Evolutionary conservation across 2,113 vertebrate species (phyloP), one percentile per base, ranked within the genome.

Genomic region (Megaptera novaeangliae): DNA sequence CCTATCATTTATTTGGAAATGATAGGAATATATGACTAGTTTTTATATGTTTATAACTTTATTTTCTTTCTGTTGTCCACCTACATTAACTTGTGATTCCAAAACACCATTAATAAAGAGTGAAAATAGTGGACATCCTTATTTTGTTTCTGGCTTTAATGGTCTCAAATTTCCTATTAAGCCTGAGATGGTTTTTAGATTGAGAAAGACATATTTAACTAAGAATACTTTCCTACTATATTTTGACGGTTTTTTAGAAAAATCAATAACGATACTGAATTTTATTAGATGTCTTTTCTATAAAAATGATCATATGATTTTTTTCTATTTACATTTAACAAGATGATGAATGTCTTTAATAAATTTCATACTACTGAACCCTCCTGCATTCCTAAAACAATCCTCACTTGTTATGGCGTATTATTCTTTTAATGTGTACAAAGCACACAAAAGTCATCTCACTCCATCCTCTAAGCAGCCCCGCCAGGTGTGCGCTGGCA

Each of bases 301-400:
- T 69, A 77, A 94, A 88, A 97, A 55, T 72, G 25, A 68, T 72
- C 9, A 25, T 27, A 72, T 23, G 2, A 57, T 12, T n/a, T n/a
- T n/a, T 78, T 93, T 57, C 55, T 91, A 87, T 20, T 91, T 66
- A 12, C 68, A 92, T 92, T 94, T 69, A 94, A 49, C 57, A 95
- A 86, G 14, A 90, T 91, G 49, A 59, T 55, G 25, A 71, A 91
- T 41, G 3, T 49, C 46, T 74, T 75, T 61, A 96, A 87, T 88
- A 91, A 57, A 61, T 49, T 49, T 88, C 52, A 55, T 8, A 78
- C 27, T 72, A 71, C n/a, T 72, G 9, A 82, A 74, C 18, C 36
- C n/a, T 95, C 88, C 41, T 46, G 80, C 36, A 72, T 85, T 85
- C n/a, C 78, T 52, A 59, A 93, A 93, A 83, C 69, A 85, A 61